Base-by-base conservation (phyloP, 2,113 vertebrate genomes). In the Menidia beryllina region DNA sequence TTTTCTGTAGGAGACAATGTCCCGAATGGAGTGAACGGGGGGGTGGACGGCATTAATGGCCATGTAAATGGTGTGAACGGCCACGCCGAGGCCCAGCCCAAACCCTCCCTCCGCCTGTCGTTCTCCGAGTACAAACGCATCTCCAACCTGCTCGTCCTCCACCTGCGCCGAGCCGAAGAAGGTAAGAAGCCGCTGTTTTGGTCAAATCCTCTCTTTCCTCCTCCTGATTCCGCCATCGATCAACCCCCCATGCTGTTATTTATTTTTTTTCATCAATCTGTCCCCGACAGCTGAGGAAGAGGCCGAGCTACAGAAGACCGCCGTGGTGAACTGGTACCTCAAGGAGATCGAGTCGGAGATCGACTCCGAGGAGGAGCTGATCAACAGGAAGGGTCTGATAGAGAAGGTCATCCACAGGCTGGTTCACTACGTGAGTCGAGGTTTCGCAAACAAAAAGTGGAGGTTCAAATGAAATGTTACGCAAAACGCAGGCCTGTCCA, bases 311-410 rank as follows among this genome's bases (percentile, higher is more conserved):
- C 98, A 94, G 89, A 98, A 93, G 69, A 96, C 93, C 2, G 95
- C 95, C 2, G 96, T 99, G 64, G 92, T 99, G 76, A 98, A 99
- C 86, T 99, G 98, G 98, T 99, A 99, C 74, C 92, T 99, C 81
- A 98, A 98, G 77, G 97, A 99, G 92, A 96, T 98, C 0, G 98
- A 99, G 90, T 95, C 96, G 0, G 97, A 99, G 92, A 99, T 99
- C 5, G 97, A 99, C 72, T 97, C 97, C 3, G 98, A 99, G 92
- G 93, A 96, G 77, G 95, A 98, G 43, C 95, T 99, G 13, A 93
- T 99, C 90, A 96, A 93, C 75, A 97, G 93, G 86, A 99, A 99
- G 92, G 94, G 91, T 39, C 92, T 99, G 81, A 97, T 98, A 23
- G 97, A 99, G 87, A 97, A 96, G 86, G 95, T 99, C 72, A 95